phyloP scores from a whole-genome alignment of 1,140 invertebrate genomes.

The Drosophila kanapiae region DNA sequence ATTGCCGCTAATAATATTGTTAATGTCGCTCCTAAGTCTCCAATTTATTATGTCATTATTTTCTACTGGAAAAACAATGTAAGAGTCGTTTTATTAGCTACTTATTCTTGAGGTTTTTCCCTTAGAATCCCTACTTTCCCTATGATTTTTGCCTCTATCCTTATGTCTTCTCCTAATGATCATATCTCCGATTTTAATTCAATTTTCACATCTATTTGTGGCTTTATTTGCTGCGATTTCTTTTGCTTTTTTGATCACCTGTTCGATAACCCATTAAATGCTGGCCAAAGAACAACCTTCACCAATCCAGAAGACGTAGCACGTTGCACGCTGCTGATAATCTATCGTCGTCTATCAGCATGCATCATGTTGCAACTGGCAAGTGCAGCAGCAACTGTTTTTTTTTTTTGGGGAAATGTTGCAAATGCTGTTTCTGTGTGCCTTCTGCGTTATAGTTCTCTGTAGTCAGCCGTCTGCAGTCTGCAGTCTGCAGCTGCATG shows the following conservation, averaged over 20 bases:
- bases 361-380: slow-evolving; percentile 77
- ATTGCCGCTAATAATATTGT: slow-evolving; percentile 21
- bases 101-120: neutral
- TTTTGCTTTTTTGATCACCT: slow-evolving; percentile 28
- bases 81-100: neutral
- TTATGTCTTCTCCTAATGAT: neutral
- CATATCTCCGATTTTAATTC: neutral
- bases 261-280: slow-evolving; percentile 47
- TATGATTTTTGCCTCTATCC: neutral
- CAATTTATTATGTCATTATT: neutral
- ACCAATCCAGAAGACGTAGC: slow-evolving; percentile 12
- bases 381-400: slow-evolving; percentile 55
- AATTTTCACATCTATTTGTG: slow-evolving; percentile 16
- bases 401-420: slow-evolving; percentile 33
- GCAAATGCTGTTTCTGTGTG: slow-evolving; percentile 35
- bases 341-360: slow-evolving; percentile 80
- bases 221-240: slow-evolving; percentile 18
- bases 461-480: slow-evolving; percentile 2
- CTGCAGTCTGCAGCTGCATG: slow-evolving; percentile 53
- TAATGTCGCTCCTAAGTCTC: neutral
- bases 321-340: slow-evolving; percentile 54
- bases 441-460: slow-evolving; percentile 62
- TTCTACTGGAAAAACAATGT: neutral
- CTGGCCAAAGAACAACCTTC: slow-evolving; percentile 45
- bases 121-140: neutral